Base-by-base conservation (phyloP, 2,113 vertebrate genomes). In the Arizona elegans region DNA sequence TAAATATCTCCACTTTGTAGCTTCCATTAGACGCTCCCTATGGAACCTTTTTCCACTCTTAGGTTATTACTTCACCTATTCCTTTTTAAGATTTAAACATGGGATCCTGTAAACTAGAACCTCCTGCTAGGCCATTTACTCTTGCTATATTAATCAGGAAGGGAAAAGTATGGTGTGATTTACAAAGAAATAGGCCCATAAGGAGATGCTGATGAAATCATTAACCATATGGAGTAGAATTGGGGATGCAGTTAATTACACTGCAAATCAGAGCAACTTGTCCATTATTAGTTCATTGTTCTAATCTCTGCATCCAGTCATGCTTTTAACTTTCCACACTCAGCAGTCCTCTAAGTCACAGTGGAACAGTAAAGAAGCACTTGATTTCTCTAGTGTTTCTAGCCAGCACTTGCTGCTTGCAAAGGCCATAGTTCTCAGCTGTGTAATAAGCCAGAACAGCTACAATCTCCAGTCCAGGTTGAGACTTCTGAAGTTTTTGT, bases 191-290 rank as follows among this genome's bases (percentile, higher is more conserved):
- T 58, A 54, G 50, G 81, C 85, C 86, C 43, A 38, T 62, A 55
- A 59, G 91, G 91, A 50, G 50, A 47, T 43, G 87, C 86, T 62
- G 91, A 90, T 88, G 91, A 91, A 92, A 91, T 92, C 91, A 94
- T 91, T 91, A 91, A 88, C 91, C 89, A 91, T 87, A 92, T 92
- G 54, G 88, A 55, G 33, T 88, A 54, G 89, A 86, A 94, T 19
- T 59, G 54, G 62, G 50, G 54, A 88, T 86, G 59, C 86, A 91
- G 85, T 91, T 92, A 92, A 94, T 91, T 91, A 86, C 89, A 92
- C 24, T 88, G 43, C 91, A 94, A 94, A 92, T 92, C 93, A 94
- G 81, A 47, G 89, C 29, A 89, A 33, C 89, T 65, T 58, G 43
- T 43, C 59, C 43, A 29, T 85, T 85, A 55, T 50, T 47, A 75